Evolutionary conservation across 2,888 invertebrate species (phyloP).

Genomic region (Lycaena phlaeas): DNA sequence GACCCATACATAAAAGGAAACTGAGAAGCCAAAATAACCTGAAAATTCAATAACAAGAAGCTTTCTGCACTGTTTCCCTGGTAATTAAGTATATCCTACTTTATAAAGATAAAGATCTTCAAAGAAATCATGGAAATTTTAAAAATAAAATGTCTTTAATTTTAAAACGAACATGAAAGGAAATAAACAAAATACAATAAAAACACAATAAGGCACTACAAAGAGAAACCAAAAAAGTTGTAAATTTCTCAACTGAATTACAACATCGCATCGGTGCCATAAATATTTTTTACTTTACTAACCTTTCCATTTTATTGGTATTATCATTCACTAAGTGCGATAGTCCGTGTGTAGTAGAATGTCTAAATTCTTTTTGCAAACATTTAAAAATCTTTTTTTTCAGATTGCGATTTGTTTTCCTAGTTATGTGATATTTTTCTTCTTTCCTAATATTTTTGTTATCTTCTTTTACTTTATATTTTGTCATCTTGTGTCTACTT

Average conservation of each 20-base stretch:
- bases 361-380: constrained; percentile 42
- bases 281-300: constrained; percentile 12
- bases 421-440: background rate
- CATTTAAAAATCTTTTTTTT: constrained; percentile 37
- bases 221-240: too few species aligned
- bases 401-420: background rate
- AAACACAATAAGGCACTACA: too few species aligned
- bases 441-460: background rate
- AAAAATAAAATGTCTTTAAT: too few species aligned
- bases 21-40: constrained; percentile 50
- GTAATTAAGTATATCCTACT: background rate
- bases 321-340: constrained; percentile 41
- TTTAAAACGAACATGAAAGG: too few species aligned
- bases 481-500: constrained; percentile 1
- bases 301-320: constrained; percentile 53
- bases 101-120: too few species aligned
- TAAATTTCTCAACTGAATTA: background rate
- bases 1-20: constrained; percentile 29
- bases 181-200: too few species aligned
- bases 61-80: background rate
- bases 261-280: background rate
- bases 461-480: constrained; percentile 1
- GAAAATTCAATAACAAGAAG: constrained; percentile 18
- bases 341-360: constrained; percentile 48
- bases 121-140: too few species aligned